Base-by-base conservation (phyloP, 2,113 vertebrate species). In the Corydoras sp. region DNA sequence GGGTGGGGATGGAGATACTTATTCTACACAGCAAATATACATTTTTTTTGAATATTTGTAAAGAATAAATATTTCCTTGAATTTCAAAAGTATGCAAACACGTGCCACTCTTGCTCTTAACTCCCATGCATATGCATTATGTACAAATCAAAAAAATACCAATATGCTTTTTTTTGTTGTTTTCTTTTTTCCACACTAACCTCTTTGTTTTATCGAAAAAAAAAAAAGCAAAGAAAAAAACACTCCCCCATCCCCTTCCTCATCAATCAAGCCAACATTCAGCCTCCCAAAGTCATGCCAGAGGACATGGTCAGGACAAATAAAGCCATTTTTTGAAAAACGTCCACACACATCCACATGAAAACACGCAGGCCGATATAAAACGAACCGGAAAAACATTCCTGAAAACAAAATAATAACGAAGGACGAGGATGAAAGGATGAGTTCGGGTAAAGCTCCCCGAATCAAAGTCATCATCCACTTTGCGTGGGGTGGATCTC, bases 71-170 rank as follows among this genome's bases (percentile, higher is more conserved):
- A 98, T 95, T 92, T 95, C 87, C 48, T 68, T 93, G 91, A 85
- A 92, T 94, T 81, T 93, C 93, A 93, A 99, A 94, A 95, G 92
- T 90, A 96, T 96, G 93, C 94, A 97, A 97, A 97, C 92, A 96
- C 94, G 93, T 98, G 93, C 93, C 95, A 95, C 94, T 90, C 93
- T 92, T 95, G 93, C 91, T 91, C 89, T 92, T 86, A 83, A 86
- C 85, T 93, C 93, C 92, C 96, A 98, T 98, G 95, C 93, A 94
- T 93, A 96, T 95, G 95, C 90, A 86, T 92, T 98, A 99, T 98
- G 93, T 99, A 99, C 94, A 98, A 95, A 93, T 95, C 94, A 8
- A 92, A 94, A 97, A 97, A 98, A 97, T 94, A 94, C 91, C 92
- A 89, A 91, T 90, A 92, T 92, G 83, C 85, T 92, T 85, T 90